phyloP scores from a whole-genome alignment of 1,140 invertebrate genomes.

The Drosophila ogumai region DNA sequence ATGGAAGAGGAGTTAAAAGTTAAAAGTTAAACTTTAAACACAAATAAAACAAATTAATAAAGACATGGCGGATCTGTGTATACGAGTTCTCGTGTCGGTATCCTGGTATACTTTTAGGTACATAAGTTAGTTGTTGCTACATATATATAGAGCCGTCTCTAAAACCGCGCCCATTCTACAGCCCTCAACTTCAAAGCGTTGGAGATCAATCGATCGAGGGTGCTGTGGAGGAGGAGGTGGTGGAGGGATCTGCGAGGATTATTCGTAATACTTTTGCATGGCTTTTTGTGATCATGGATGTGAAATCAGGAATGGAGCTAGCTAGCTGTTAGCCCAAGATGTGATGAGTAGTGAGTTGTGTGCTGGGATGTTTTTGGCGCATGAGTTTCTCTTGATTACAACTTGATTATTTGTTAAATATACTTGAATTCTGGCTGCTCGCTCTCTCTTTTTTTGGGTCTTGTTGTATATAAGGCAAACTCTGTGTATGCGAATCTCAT shows the following conservation, averaged over 20 bases:
- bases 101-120: slow-evolving; percentile 48
- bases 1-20: slow-evolving; percentile 18
- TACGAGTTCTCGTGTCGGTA: slow-evolving; percentile 4
- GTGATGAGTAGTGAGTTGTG: slow-evolving; percentile 8
- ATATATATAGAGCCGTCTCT: slow-evolving; percentile 15
- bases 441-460: slow-evolving; percentile 37
- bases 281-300: not conserved
- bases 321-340: slow-evolving; percentile 16
- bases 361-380: slow-evolving; percentile 44
- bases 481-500: slow-evolving; percentile 74
- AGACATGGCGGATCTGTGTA: slow-evolving; percentile 28
- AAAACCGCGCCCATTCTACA: slow-evolving; percentile 4
- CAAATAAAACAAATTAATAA: slow-evolving; percentile 28
- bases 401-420: slow-evolving; percentile 53
- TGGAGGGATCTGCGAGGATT: slow-evolving; percentile 27
- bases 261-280: slow-evolving; percentile 38
- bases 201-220: slow-evolving; percentile 53
- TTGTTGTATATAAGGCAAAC: slow-evolving; percentile 82
- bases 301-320: slow-evolving; percentile 15
- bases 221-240: not conserved
- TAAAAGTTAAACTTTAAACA: slow-evolving; percentile 36
- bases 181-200: slow-evolving; percentile 54
- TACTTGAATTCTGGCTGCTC: slow-evolving; percentile 24
- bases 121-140: slow-evolving; percentile 50
- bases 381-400: slow-evolving; percentile 50